These are phyloP conservation scores for Anolis carolinensis DNA, from an alignment of 2,113 vertebrate species.

Conservation along the genomic window DNA sequence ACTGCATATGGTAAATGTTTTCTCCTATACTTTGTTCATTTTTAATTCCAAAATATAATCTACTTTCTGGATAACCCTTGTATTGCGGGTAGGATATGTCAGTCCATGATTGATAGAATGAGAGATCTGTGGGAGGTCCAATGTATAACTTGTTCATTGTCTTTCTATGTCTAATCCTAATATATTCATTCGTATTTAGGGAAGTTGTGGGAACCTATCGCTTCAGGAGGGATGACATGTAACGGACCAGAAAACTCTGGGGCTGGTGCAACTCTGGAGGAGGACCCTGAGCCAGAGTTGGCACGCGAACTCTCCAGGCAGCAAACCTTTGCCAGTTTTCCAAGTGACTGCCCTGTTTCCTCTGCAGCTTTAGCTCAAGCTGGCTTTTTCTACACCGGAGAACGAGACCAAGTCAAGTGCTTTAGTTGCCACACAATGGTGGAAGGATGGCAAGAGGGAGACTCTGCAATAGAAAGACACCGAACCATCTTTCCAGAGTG, in stretches of 20 bases:
- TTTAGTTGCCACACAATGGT: conserved; percentile 84
- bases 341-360: conserved; percentile 74
- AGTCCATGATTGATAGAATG: too few species aligned
- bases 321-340: conserved; percentile 82
- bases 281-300: conserved; percentile 76
- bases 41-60: too few species aligned
- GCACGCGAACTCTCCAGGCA: conserved; percentile 75
- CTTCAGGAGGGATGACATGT: conserved; percentile 72
- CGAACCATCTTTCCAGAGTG: conserved; percentile 85
- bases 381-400: conserved; percentile 89
- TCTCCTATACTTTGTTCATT: too few species aligned
- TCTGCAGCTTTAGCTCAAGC: conserved; percentile 82
- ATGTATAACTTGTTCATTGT: too few species aligned
- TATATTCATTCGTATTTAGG: conserved; percentile 68
- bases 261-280: conserved; percentile 59
- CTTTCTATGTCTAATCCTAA: conserved; percentile 42
- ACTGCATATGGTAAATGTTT: too few species aligned
- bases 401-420: conserved; percentile 86
- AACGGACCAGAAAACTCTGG: conserved; percentile 50
- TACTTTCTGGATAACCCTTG: too few species aligned
- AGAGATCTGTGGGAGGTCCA: too few species aligned
- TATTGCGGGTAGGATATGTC: too few species aligned
- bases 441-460: conserved; percentile 86
- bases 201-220: conserved; percentile 39
- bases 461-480: conserved; percentile 84